Evolutionary conservation across 2,888 invertebrate species (phyloP).

Genomic region (Stenodema calcarata): DNA sequence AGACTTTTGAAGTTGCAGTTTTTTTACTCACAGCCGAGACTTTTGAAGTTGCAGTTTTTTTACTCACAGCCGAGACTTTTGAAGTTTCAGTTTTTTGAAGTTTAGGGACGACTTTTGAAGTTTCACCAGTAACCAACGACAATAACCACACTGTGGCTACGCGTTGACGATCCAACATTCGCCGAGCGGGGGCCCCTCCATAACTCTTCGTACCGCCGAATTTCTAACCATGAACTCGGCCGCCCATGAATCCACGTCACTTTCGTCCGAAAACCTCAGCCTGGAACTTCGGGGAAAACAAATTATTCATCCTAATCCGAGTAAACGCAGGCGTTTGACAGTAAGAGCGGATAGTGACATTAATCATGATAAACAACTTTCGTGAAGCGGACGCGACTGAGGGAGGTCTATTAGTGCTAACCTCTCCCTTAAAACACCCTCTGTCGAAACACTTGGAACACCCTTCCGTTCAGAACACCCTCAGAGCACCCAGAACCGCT

Average conservation of each 20-base stretch:
- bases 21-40: no score
- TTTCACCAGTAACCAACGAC: no score
- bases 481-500: not conserved
- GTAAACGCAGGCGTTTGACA: constrained; percentile 13
- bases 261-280: not conserved
- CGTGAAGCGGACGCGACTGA: not conserved
- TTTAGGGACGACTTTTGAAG: no score
- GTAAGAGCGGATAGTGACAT: constrained; percentile 9
- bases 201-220: not conserved
- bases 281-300: not conserved
- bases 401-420: not conserved
- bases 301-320: constrained; percentile 19
- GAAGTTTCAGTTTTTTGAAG: no score
- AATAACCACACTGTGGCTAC: no score
- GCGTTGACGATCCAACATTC: no score
- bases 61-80: no score
- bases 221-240: not conserved
- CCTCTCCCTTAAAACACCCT: not conserved
- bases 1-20: no score
- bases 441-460: not conserved
- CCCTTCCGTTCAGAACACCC: not conserved
- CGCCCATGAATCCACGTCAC: not conserved
- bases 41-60: no score
- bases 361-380: constrained; percentile 21
- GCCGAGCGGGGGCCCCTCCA: not conserved